phyloP scores from a whole-genome alignment of 2,888 invertebrate genomes.

The Spisula subtruncata region DNA sequence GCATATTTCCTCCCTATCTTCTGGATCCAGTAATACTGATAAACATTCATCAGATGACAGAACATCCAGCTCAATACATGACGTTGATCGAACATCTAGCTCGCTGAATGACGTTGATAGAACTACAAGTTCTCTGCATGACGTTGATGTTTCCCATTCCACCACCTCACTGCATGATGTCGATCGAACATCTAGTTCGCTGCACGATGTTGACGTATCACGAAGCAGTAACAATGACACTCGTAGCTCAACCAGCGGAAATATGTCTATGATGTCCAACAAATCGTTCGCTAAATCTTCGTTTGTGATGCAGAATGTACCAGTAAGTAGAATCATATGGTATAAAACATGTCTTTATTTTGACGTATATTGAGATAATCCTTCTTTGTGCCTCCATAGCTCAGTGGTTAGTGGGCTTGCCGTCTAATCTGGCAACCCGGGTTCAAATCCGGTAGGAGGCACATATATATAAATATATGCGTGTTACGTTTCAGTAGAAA shows the following conservation, averaged over 20 bases:
- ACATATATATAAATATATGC: no score
- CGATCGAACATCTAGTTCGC: background rate
- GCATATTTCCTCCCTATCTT: conserved; percentile 23
- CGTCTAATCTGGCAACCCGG: no score
- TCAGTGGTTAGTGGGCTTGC: no score
- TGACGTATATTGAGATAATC: no score
- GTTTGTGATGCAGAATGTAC: conserved; percentile 28
- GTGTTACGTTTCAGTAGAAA: no score
- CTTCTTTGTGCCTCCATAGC: no score
- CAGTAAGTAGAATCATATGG: conserved; percentile 29
- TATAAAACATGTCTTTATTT: no score
- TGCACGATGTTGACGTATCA: background rate
- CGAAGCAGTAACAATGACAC: conserved; percentile 23
- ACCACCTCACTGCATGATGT: background rate
- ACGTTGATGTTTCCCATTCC: background rate
- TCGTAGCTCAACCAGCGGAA: background rate
- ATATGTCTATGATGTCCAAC: conserved; percentile 52
- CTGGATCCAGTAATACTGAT: background rate
- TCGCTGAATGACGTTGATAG: no score
- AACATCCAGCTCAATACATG: background rate
- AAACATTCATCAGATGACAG: background rate
- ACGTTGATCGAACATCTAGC: background rate
- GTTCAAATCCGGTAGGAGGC: no score
- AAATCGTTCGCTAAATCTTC: conserved; percentile 44
- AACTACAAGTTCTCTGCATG: no score